A percentile compares a stretch with the other conserved stretches of the same genome.
These are phyloP conservation scores for Xiphophorus maculatus DNA, from an alignment of 2,113 vertebrate species.

Conservation along the genomic window DNA sequence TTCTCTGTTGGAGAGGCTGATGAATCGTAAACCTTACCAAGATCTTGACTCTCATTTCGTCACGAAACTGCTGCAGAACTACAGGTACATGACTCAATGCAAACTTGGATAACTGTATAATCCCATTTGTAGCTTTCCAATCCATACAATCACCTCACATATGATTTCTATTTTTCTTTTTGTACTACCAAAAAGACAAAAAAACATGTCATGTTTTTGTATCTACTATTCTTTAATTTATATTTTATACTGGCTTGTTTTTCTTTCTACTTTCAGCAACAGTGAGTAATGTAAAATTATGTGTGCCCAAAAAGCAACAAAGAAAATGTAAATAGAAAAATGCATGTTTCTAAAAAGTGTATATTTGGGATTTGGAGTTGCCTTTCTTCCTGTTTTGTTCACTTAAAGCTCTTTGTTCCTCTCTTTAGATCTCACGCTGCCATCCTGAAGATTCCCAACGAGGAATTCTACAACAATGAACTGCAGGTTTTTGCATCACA, in stretches of 20 bases:
- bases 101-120: no score
- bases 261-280: not conserved
- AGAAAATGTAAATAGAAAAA: not conserved
- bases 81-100: conserved; percentile 81
- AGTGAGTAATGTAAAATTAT: no score
- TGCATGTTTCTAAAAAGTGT: not conserved
- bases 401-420: not conserved
- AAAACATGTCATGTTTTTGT: not conserved
- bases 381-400: not conserved
- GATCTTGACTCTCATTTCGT: conserved; percentile 84
- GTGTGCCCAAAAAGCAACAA: no score
- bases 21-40: conserved; percentile 84
- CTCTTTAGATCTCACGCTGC: conserved; percentile 86
- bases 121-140: no score
- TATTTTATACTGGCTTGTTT: not conserved
- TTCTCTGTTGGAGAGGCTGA: conserved; percentile 91
- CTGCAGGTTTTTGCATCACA: conserved; percentile 80
- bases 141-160: not conserved
- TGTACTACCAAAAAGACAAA: no score
- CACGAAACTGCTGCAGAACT: conserved; percentile 92
- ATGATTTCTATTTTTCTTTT: not conserved
- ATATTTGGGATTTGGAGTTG: not conserved
- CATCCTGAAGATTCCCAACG: conserved; percentile 88
- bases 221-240: not conserved
- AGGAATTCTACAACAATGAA: conserved; percentile 88